Evolutionary conservation across 23 tunicate genomes (phyloP).

Genomic region (Styela clava): DNA sequence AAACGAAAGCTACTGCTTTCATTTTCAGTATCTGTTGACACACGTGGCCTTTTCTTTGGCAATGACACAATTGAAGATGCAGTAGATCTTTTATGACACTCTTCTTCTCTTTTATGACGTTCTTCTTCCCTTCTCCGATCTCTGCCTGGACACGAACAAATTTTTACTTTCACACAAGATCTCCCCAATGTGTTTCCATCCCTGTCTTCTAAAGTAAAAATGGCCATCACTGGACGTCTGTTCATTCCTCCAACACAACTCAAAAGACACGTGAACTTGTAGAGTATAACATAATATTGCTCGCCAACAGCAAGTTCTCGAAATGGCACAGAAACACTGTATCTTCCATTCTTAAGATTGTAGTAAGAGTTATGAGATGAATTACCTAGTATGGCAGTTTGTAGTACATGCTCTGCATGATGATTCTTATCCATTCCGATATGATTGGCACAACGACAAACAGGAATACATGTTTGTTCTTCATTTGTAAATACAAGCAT

Average conservation of each 20-base stretch:
- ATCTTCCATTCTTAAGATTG: constrained; percentile 20
- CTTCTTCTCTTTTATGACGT: constrained; percentile 32
- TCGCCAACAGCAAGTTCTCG: constrained; percentile 1
- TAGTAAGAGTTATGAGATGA: neutral
- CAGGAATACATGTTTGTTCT: constrained; percentile 20
- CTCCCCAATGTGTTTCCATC: constrained; percentile 49
- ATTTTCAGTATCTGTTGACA: neutral
- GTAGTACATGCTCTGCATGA: constrained; percentile 26
- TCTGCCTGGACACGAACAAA: constrained; percentile 63
- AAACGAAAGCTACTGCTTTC: neutral
- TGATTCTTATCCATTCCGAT: constrained; percentile 2
- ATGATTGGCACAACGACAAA: constrained; percentile 39
- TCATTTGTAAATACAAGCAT: constrained; percentile 29
- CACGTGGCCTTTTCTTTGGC: neutral
- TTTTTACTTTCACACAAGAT: constrained; percentile 23
- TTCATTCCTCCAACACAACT: constrained; percentile 64
- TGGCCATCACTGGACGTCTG: constrained; percentile 31
- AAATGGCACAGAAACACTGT: constrained; percentile 28
- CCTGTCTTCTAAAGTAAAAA: constrained; percentile 32
- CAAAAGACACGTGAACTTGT: constrained; percentile 52
- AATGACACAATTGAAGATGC: neutral
- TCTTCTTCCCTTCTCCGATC: constrained; percentile 40
- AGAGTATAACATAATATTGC: neutral
- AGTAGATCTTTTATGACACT: neutral
- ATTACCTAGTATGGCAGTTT: constrained; percentile 11